A percentile compares a stretch with the other conserved stretches of the same genome.
Conservation (phyloP, 1,140 invertebrate genomes). For the Chlorops oryzae region DNA sequence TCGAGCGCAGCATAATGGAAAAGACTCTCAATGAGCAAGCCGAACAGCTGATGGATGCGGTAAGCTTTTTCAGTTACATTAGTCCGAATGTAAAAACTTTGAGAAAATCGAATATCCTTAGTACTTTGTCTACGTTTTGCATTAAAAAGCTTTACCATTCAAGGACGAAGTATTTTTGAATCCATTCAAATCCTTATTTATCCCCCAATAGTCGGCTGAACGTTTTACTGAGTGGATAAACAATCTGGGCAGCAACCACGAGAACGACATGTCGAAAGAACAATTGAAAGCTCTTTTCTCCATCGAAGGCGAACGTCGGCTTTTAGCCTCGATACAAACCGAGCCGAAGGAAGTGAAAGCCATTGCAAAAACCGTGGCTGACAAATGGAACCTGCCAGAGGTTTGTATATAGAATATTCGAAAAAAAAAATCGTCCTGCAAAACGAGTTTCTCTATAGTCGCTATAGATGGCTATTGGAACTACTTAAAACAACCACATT, state of each 20-base stretch:
- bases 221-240: slow-evolving; percentile 41
- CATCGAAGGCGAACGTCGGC: slow-evolving; percentile 38
- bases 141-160: too few relatives aligned
- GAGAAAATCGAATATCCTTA: too few relatives aligned
- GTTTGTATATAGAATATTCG: too few relatives aligned
- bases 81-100: too few relatives aligned
- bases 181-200: too few relatives aligned
- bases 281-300: slow-evolving; percentile 40
- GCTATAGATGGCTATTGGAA: too few relatives aligned
- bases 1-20: slow-evolving; percentile 14
- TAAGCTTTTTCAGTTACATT: slow-evolving; percentile 7
- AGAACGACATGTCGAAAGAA: slow-evolving; percentile 31
- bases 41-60: slow-evolving; percentile 44
- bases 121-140: too few relatives aligned
- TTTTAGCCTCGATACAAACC: slow-evolving; percentile 37
- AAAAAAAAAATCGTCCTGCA: too few relatives aligned
- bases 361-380: slow-evolving; percentile 39
- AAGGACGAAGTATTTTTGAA: too few relatives aligned
- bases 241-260: slow-evolving; percentile 33
- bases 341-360: slow-evolving; percentile 44
- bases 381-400: slow-evolving; percentile 43
- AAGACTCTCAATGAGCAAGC: slow-evolving; percentile 40
- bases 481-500: too few relatives aligned
- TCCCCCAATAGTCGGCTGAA: slow-evolving; percentile 31
- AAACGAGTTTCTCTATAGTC: too few relatives aligned